Conservation (phyloP, 2,797 vertebrate species). For the Clarias pachynema region DNA sequence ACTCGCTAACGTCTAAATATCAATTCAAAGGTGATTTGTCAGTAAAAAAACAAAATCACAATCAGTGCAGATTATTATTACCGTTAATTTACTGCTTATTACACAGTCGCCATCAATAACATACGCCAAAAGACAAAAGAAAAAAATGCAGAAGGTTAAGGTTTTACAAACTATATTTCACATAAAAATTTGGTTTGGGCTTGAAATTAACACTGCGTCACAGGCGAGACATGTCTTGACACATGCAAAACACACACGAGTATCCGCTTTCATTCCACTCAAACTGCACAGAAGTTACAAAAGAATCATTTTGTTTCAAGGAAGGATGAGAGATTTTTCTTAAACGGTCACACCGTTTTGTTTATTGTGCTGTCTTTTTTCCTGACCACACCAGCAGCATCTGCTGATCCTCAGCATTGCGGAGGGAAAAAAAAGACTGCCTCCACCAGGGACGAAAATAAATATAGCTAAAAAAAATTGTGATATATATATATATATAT, state of each 20-base stretch:
- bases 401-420: conserved; percentile 37
- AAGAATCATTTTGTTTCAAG: neutral
- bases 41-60: neutral
- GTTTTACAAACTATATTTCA: neutral
- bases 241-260: conserved; percentile 7
- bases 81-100: conserved; percentile 11
- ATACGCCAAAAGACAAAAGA: neutral
- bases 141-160: neutral
- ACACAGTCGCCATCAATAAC: neutral
- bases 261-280: neutral
- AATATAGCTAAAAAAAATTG: too few relatives aligned
- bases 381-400: conserved; percentile 31
- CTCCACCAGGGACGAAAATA: neutral
- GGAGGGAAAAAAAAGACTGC: conserved; percentile 25
- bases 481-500: too few relatives aligned
- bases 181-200: neutral
- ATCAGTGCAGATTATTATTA: neutral
- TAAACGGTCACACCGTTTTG: conserved; percentile 37
- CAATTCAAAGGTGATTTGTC: neutral
- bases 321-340: neutral
- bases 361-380: conserved; percentile 32
- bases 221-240: neutral
- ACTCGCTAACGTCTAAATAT: neutral
- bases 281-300: neutral
- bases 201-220: conserved; percentile 29